Evolutionary conservation across 1,140 invertebrate genomes (phyloP).

Genomic region (Vanessa atalanta): DNA sequence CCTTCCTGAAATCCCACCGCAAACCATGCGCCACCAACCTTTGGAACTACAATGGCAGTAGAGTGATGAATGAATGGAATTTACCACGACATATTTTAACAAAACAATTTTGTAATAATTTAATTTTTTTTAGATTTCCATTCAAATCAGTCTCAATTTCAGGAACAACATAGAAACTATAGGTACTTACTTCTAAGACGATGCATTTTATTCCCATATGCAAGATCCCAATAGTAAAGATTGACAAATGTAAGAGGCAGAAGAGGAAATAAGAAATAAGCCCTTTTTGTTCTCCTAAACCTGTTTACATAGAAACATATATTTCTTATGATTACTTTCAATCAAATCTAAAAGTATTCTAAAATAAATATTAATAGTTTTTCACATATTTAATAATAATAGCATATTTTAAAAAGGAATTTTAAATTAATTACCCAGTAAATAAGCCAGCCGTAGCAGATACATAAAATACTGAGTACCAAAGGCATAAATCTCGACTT

Average conservation of each 20-base stretch:
- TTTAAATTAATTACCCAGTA: constrained; percentile 78
- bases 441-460: constrained; percentile 81
- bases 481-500: constrained; percentile 86
- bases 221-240: constrained; percentile 88
- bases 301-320: constrained; percentile 52
- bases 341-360: too few species aligned
- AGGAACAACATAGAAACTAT: background rate
- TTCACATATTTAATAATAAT: too few species aligned
- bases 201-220: constrained; percentile 88
- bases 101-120: too few species aligned
- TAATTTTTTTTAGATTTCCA: too few species aligned
- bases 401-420: too few species aligned
- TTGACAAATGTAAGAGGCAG: constrained; percentile 86
- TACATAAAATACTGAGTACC: constrained; percentile 86
- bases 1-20: too few species aligned
- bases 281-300: constrained; percentile 83
- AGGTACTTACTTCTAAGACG: constrained; percentile 85
- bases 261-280: constrained; percentile 83
- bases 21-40: too few species aligned
- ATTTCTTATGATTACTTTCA: constrained; percentile 1
- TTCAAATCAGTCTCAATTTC: too few species aligned
- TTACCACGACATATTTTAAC: too few species aligned
- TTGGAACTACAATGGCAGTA: too few species aligned
- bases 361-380: too few species aligned
- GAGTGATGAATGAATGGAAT: too few species aligned